These are phyloP conservation scores for Propithecus coquereli DNA, from an alignment of 2,113 vertebrate genomes.

Conservation along the genomic window DNA sequence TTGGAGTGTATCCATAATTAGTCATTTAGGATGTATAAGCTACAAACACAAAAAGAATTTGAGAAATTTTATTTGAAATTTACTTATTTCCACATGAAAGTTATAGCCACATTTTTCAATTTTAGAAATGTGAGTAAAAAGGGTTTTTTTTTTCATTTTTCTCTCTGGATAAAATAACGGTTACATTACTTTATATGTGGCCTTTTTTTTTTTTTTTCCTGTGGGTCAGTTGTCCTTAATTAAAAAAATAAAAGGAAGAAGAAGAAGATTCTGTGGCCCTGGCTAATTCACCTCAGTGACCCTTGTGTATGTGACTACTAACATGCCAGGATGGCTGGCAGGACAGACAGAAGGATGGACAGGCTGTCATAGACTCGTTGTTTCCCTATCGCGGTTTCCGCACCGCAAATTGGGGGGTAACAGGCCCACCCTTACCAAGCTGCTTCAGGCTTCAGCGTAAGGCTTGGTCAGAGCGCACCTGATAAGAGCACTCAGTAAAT, in stretches of 20 bases:
- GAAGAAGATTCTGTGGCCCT: not conserved
- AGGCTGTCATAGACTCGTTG: accelerated
- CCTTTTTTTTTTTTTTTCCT: not conserved
- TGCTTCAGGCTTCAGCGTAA: too few relatives aligned
- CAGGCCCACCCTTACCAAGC: accelerated
- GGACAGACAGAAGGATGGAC: accelerated
- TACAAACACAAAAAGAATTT: not conserved
- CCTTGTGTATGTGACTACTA: not conserved
- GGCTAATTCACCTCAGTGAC: not conserved
- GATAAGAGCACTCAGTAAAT: accelerated
- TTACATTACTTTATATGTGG: not conserved
- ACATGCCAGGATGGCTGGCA: not conserved
- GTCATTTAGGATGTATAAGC: not conserved
- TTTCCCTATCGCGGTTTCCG: too few relatives aligned
- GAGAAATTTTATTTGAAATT: not conserved
- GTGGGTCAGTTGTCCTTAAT: not conserved
- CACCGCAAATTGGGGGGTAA: accelerated
- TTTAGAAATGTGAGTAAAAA: not conserved
- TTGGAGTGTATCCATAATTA: not conserved
- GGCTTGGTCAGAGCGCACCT: accelerated
- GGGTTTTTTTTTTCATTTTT: not conserved
- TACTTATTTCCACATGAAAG: not conserved
- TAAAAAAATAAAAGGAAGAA: not conserved
- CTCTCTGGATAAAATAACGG: not conserved
- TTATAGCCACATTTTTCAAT: not conserved